These are phyloP conservation scores for Coluber constrictor DNA, from an alignment of 2,797 vertebrate species.

Conservation along the genomic window DNA sequence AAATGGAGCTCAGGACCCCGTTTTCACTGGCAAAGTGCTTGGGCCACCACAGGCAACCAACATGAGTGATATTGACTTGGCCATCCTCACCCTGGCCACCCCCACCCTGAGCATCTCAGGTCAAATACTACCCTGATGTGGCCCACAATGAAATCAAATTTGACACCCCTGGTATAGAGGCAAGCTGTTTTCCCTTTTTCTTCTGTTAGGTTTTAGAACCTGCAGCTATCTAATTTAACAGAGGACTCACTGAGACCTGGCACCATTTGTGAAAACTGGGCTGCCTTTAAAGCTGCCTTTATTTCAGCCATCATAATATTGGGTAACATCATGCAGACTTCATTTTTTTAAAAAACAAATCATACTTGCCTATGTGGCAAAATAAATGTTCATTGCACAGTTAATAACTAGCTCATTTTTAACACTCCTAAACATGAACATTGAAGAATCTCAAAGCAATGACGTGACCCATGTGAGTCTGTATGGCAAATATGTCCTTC, in stretches of 20 bases:
- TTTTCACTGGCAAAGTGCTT: no score
- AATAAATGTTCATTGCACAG: not conserved
- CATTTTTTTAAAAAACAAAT: not conserved
- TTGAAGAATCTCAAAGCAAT: not conserved
- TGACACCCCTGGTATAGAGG: not conserved
- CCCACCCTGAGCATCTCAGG: no score
- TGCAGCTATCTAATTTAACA: not conserved
- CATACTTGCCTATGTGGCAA: not conserved
- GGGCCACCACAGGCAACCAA: no score
- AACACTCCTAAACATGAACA: not conserved
- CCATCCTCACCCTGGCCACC: no score
- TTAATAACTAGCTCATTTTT: not conserved
- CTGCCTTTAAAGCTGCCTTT: no score
- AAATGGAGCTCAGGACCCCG: no score
- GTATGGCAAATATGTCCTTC: not conserved
- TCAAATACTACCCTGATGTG: no score
- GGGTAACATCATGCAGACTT: no score
- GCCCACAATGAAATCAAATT: no score
- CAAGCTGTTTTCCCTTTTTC: not conserved
- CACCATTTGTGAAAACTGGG: not conserved
- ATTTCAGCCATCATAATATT: no score
- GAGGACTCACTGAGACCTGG: not conserved
- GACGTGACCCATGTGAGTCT: not conserved
- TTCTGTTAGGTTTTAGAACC: not conserved
- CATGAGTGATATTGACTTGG: no score